Base-by-base conservation (phyloP, 2,113 vertebrate species). In the Anguilla japonica region DNA sequence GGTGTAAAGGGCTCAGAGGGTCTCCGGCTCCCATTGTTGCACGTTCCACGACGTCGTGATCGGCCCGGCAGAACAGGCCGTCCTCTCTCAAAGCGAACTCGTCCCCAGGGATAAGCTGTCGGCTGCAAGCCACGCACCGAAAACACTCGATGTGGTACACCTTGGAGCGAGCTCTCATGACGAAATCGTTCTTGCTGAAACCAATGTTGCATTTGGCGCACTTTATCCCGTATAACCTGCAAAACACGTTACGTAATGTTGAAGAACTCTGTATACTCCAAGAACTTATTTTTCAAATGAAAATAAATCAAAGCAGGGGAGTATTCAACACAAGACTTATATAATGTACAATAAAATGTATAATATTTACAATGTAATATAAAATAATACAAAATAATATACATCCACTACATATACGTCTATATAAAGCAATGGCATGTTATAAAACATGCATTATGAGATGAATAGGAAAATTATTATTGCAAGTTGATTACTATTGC, bases 121-220 rank as follows among this genome's bases (percentile, higher is more conserved):
- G 96, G 95, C 98, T 98, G 95, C 98, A 99, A 91, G 98, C 98
- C 95, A 99, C 98, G 91, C 98, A 99, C 90, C 98, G 97, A 94
- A 99, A 99, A 94, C 98, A 99, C 93, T 99, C 98, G 94, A 99
- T 98, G 95, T 99, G 98, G 95, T 99, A 99, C 88, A 99, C 98
- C 93, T 99, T 98, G 93, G 97, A 95, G 83, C 98, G 98, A 85
- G 98, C 98, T 82, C 98, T 94, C 98, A 99, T 99, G 94, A 99
- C 98, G 90, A 99, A 99, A 96, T 99, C 98, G 85, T 98, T 99
- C 95, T 98, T 99, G 94, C 98, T 99, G 97, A 99, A 99, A 90
- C 98, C 97, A 92, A 99, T 98, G 95, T 97, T 98, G 95, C 98
- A 99, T 93, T 99, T 99, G 82, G 98, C 97, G 94, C 98, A 99